A percentile compares a stretch with the other conserved stretches of the same genome.
phyloP scores from a whole-genome alignment of 2,888 invertebrate species.

The Tenthredo notha region DNA sequence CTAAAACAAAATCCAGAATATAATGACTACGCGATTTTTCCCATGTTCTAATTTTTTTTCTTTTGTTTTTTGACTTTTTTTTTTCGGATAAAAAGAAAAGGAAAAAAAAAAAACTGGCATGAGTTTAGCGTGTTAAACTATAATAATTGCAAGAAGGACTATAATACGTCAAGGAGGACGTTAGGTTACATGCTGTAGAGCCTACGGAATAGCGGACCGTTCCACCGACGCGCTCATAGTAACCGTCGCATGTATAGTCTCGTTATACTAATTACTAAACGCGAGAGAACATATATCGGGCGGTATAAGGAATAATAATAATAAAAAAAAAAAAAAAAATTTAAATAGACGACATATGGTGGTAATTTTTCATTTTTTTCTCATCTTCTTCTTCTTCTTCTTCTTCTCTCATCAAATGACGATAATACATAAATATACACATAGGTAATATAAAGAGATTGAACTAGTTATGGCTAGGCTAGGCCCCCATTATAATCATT shows the following conservation, averaged over 20 bases:
- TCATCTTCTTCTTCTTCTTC: too few relatives aligned
- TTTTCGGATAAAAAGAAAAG: background rate
- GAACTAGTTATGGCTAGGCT: background rate
- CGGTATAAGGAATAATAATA: background rate
- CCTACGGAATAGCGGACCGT: constrained; percentile 74
- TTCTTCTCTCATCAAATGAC: background rate
- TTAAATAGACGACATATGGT: background rate
- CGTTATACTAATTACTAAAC: constrained; percentile 63
- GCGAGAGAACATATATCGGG: background rate
- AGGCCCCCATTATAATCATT: background rate
- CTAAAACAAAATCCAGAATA: background rate
- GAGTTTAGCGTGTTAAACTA: constrained; percentile 17
- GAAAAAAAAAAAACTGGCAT: background rate
- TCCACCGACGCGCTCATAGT: constrained; percentile 75
- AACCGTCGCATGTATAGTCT: constrained; percentile 71
- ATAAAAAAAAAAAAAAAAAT: background rate
- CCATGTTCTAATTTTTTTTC: too few relatives aligned
- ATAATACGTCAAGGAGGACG: background rate
- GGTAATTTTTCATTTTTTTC: background rate
- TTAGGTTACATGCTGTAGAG: constrained; percentile 6
- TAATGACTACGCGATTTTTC: too few relatives aligned
- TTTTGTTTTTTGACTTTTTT: too few relatives aligned
- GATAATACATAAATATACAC: background rate
- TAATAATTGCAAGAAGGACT: background rate
- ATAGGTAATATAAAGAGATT: background rate